Percentiles rank a stretch among this genome's conserved stretches.
Evolutionary conservation across 2,113 vertebrate species (phyloP).

Genomic region (Zootoca vivipara): DNA sequence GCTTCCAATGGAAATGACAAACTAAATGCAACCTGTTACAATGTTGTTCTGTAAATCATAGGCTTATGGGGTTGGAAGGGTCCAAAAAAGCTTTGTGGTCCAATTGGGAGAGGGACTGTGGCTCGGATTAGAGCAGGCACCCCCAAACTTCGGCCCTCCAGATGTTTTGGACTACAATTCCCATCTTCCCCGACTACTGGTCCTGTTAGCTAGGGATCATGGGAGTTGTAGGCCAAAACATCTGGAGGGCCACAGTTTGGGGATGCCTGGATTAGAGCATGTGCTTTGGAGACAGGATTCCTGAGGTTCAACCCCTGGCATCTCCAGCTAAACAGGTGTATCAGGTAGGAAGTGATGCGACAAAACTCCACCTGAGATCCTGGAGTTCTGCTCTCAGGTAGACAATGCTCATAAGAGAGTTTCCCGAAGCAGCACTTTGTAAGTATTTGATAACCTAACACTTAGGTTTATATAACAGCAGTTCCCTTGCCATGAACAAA

Average conservation of each 20-base stretch:
- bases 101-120: background rate
- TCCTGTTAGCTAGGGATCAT: too few species aligned
- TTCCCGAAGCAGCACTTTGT: background rate
- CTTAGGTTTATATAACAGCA: background rate
- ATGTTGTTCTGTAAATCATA: conserved; percentile 36
- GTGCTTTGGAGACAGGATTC: background rate
- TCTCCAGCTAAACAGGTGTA: background rate
- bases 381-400: background rate
- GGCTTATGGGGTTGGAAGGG: background rate
- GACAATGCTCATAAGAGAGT: background rate
- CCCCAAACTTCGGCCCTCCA: too few species aligned
- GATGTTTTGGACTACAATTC: too few species aligned
- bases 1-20: conserved; percentile 40
- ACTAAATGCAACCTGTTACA: conserved; percentile 38
- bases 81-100: background rate
- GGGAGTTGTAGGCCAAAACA: too few species aligned
- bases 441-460: background rate
- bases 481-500: too few species aligned
- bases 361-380: background rate
- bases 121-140: too few species aligned
- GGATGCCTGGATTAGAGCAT: too few species aligned
- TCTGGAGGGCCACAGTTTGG: too few species aligned
- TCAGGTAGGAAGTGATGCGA: background rate
- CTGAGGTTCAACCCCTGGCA: background rate
- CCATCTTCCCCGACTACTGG: too few species aligned